Conservation (phyloP, 2,113 vertebrate genomes). For the Rhadina sibilatrix region DNA sequence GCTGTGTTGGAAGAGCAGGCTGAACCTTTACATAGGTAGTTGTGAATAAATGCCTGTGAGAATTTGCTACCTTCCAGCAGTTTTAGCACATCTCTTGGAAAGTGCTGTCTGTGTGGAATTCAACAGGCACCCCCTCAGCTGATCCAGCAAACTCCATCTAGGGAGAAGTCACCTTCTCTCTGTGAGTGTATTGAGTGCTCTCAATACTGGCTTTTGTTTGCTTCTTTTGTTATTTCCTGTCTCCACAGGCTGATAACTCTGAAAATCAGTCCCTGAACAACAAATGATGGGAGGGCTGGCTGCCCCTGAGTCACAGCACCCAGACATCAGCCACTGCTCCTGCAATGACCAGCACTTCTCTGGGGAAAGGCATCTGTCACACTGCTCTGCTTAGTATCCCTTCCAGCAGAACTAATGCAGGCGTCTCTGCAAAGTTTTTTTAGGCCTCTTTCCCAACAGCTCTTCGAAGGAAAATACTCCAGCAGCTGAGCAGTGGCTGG, state of each 20-base stretch:
- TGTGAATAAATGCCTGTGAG: neutral
- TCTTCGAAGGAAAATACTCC: neutral
- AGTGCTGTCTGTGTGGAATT: neutral
- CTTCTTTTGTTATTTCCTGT: neutral
- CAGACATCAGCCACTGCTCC: neutral
- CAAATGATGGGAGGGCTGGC: rapidly evolving
- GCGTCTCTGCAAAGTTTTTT: neutral
- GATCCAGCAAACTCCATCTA: neutral
- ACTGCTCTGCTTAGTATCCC: neutral
- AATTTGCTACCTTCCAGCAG: neutral
- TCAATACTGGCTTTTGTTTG: neutral
- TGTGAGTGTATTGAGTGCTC: neutral
- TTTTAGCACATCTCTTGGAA: neutral
- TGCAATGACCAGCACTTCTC: neutral
- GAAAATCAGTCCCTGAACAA: neutral
- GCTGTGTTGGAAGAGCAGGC: neutral
- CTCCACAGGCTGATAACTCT: neutral
- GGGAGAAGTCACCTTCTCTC: neutral
- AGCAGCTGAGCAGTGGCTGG: neutral
- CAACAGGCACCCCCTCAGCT: neutral
- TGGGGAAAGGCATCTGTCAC: neutral
- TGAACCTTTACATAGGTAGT: neutral
- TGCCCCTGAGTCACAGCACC: neutral
- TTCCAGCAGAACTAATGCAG: neutral
- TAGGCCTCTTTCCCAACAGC: neutral